Evolutionary conservation across 2,113 vertebrate genomes (phyloP), one percentile per base, ranked within the genome.

Genomic region (Phalacrocorax pelagicus): DNA sequence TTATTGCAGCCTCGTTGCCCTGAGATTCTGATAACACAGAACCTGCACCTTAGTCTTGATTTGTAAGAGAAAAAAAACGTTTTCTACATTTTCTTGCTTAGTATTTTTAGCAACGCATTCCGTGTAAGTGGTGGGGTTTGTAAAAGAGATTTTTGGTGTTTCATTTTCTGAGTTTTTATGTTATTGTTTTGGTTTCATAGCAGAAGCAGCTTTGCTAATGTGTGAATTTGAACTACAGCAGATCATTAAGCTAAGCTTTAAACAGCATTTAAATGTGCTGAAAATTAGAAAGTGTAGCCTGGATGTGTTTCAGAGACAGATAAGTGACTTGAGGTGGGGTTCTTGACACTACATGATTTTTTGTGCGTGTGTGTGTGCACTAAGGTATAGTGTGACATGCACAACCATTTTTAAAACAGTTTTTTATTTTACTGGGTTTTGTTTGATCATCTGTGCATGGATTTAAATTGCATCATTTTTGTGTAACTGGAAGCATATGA

Each of bases 381-480:
- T 51, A 14, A 61, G 36, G 11, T 66, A 15, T 17, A 23, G 24
- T 78, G 58, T 36, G 63, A 86, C 63, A 23, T 7, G 11, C 34
- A 54, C 32, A 51, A 26, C 32, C 42, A 24, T 74, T 89, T 86
- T 71, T 42, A n/a, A 81, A 94, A 10, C 24, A 74, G 8, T 83
- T 27, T 66, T 92, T 96, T 54, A 78, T 96, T 94, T 89, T 34
- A 54, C 34, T 59, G 59, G 42, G 19, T 75, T 93, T 69, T 90
- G 77, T 83, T 75, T 91, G 59, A 82, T 93, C 61, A 46, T 79
- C 55, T 80, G 15, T 75, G n/a, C 71, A 11, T 67, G 75, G 44
- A 73, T 80, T 94, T 88, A 86, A 86, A 92, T 86, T 24, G 23
- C 30, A 80, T 95, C 15, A 21, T 81, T 80, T 94, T 77, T 58